Conservation (phyloP, 2,888 invertebrate genomes). For the Taphrorychus bicolor region DNA sequence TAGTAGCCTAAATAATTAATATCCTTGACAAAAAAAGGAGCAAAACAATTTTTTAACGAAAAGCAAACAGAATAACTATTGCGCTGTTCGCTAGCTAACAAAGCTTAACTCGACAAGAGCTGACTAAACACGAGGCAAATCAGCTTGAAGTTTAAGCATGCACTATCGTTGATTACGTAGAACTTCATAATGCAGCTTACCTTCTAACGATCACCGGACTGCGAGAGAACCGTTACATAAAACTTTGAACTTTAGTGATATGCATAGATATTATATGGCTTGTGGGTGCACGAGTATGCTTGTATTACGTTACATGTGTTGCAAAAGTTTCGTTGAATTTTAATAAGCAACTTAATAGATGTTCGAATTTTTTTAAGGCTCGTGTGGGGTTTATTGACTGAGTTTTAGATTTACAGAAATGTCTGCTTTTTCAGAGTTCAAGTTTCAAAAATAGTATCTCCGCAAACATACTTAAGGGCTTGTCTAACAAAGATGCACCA, state of each 20-base stretch:
- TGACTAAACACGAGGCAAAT: background rate
- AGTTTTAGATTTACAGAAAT: too few species aligned
- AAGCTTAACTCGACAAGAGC: background rate
- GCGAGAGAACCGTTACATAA: conserved; percentile 15
- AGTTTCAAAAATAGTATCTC: too few species aligned
- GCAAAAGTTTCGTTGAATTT: conserved; percentile 16
- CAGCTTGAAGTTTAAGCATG: conserved; percentile 18
- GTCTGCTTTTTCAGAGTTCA: too few species aligned
- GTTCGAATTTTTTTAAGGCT: too few species aligned
- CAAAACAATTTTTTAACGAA: background rate
- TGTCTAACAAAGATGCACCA: too few species aligned
- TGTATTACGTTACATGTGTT: conserved; percentile 12
- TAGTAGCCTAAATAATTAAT: too few species aligned
- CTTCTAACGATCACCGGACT: conserved; percentile 16
- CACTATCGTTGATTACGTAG: conserved; percentile 24
- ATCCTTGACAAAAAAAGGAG: too few species aligned
- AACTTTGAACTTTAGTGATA: conserved; percentile 20
- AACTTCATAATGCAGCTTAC: conserved; percentile 22
- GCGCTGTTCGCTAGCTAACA: background rate
- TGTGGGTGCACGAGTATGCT: conserved; percentile 15
- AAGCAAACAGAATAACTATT: too few species aligned
- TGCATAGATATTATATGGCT: conserved; percentile 20
- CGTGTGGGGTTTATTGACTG: too few species aligned
- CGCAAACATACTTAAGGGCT: too few species aligned
- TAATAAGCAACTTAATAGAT: conserved; percentile 11